Conservation (phyloP, 1,140 invertebrate genomes). For the Drosophila arizonae region DNA sequence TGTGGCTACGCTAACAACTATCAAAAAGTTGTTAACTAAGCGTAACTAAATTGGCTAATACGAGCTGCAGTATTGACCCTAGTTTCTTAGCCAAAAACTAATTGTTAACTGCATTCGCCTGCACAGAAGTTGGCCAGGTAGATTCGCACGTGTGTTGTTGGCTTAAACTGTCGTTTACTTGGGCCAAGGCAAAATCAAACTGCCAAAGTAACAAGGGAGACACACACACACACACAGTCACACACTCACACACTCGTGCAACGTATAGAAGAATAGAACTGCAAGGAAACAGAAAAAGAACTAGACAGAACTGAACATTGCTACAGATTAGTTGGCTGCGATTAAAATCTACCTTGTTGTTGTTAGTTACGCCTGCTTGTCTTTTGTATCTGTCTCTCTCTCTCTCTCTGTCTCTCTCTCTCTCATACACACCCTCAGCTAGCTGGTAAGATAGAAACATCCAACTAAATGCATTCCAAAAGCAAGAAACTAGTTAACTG, state of each 20-base stretch:
- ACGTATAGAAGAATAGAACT: constrained; percentile 32
- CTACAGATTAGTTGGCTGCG: constrained; percentile 72
- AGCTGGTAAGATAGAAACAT: constrained; percentile 32
- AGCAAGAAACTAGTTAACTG: constrained; percentile 78
- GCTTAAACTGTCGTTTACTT: constrained; percentile 46
- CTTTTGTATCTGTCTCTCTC: constrained; percentile 2
- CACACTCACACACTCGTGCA: constrained; percentile 8
- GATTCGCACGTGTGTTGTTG: constrained; percentile 59
- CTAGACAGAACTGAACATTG: constrained; percentile 49
- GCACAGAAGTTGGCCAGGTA: neutral
- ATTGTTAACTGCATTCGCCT: too few species aligned
- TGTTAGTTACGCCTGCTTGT: constrained; percentile 61
- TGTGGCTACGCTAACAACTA: neutral
- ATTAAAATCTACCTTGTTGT: constrained; percentile 75
- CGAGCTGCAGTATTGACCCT: too few species aligned
- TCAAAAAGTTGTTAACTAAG: too few species aligned
- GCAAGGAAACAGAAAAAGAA: constrained; percentile 25
- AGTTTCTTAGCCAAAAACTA: too few species aligned
- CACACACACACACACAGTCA: constrained; percentile 20
- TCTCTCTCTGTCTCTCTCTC: constrained; percentile 19
- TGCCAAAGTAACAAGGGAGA: constrained; percentile 23
- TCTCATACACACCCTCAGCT: constrained; percentile 8
- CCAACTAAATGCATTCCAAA: constrained; percentile 76
- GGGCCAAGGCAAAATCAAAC: constrained; percentile 54
- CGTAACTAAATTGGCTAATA: too few species aligned